Base-by-base conservation (phyloP, 2,888 invertebrate species). In the Ophonus ardosiacus region DNA sequence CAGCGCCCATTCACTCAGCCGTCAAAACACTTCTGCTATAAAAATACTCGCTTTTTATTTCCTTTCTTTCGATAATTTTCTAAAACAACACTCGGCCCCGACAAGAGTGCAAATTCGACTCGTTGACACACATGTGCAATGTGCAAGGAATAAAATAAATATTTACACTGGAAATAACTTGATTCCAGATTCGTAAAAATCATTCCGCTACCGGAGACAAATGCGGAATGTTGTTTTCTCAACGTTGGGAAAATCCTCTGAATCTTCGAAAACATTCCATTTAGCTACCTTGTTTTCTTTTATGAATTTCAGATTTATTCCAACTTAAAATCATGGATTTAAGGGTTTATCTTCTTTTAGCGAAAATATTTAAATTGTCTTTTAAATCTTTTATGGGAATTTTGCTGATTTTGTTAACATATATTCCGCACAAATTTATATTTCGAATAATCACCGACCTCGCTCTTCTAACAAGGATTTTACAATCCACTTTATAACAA, bases 21-120 rank as follows among this genome's bases (percentile, higher is more conserved):
- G 57, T 84, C 84, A 78, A 84, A 84, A 84, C 84, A 84, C 65
- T 84, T 56, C 59, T 78, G 83, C 76, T 83, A 61, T 74, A 84
- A 84, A 84, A 84, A 84, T 84, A 84, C 83, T 24, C 83, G 74
- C 17, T 51, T 84, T 78, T 84, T 79, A 84, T 84, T 84, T 68
- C 68, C 76, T 78, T 84, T 84, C 84, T 84, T 84, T 79, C 79
- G 79, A 84, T 84, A 84, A 84, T 84, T 84, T 84, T 79, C 84
- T 84, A 78, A 79, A 84, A 84, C 79, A 84, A 84, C 79, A 84
- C 68, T 74, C 40, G 74, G n/a, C 40, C 57, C 17, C 43, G 13
- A 24, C 17, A 59, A 38, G 51, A 80, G 40, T 81, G 81, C 63
- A 81, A 81, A 76, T 76, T 76, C 68, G 40, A 13, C 63, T 3